Conservation (phyloP, 2,888 invertebrate genomes). For the Cryptocheilus praepositus region DNA sequence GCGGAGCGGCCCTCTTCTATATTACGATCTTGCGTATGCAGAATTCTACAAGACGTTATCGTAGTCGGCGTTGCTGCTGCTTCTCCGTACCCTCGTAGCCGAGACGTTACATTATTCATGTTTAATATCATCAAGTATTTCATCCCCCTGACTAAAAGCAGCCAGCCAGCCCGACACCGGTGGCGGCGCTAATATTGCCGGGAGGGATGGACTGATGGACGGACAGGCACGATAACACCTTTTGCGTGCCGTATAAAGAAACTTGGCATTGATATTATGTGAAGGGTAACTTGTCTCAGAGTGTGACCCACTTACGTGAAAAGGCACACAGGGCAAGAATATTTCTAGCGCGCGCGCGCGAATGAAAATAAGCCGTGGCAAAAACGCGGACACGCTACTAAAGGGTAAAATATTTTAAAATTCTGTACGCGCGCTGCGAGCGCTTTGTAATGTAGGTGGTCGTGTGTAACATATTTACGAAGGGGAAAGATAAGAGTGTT, state of each 20-base stretch:
- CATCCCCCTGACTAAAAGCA: constrained; percentile 64
- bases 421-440: too few species aligned
- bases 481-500: too few species aligned
- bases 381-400: too few species aligned
- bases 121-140: constrained; percentile 72
- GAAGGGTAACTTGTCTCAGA: constrained; percentile 15
- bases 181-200: constrained; percentile 58
- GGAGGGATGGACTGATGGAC: constrained; percentile 47
- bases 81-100: constrained; percentile 46
- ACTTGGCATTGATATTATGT: constrained; percentile 31
- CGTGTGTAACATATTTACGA: too few species aligned
- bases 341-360: too few species aligned
- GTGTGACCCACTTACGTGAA: constrained; percentile 9
- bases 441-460: too few species aligned
- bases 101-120: constrained; percentile 72
- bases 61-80: constrained; percentile 31
- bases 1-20: constrained; percentile 20
- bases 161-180: constrained; percentile 48
- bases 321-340: constrained; percentile 2
- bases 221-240: constrained; percentile 41
- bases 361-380: too few species aligned
- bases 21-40: constrained; percentile 49
- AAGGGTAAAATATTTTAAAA: too few species aligned
- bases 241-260: constrained; percentile 35
- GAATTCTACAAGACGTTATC: constrained; percentile 47